Evolutionary conservation across 2,888 invertebrate genomes (phyloP).

Genomic region (Dilophus febrilis): DNA sequence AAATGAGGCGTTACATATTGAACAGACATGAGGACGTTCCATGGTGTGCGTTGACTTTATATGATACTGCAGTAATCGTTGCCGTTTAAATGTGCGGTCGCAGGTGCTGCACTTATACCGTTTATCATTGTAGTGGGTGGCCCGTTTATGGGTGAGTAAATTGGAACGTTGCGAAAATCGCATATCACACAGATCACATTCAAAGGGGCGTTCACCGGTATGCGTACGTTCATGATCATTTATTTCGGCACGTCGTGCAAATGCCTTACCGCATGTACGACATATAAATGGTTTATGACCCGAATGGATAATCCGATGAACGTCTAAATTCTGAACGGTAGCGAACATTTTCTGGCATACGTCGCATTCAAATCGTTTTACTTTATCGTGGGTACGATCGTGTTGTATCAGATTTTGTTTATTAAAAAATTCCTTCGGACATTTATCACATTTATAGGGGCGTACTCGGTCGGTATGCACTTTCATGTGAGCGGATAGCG

Average conservation of each 20-base stretch:
- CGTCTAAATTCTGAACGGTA: constrained; percentile 57
- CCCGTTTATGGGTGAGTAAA: constrained; percentile 60
- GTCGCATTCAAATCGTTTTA: constrained; percentile 30
- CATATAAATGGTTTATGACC: constrained; percentile 56
- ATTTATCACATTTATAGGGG: constrained; percentile 48
- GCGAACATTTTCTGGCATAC: constrained; percentile 49
- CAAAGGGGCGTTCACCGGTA: constrained; percentile 62
- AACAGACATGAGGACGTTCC: constrained; percentile 40
- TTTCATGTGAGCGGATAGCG: constrained; percentile 56
- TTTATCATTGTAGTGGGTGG: constrained; percentile 62
- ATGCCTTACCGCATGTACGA: constrained; percentile 49
- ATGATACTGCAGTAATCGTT: constrained; percentile 59
- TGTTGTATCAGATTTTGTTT: constrained; percentile 60
- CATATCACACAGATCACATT: constrained; percentile 61
- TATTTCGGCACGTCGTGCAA: constrained; percentile 59
- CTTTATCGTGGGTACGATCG: constrained; percentile 51
- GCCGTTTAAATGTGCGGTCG: constrained; percentile 50
- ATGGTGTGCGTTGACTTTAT: constrained; percentile 62
- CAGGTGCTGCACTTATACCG: constrained; percentile 54
- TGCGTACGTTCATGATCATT: constrained; percentile 67
- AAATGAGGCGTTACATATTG: constrained; percentile 56
- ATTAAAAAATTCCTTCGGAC: constrained; percentile 58
- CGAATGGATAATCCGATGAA: constrained; percentile 64
- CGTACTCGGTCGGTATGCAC: constrained; percentile 52
- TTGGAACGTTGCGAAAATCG: constrained; percentile 70